Conservation (phyloP, 1,140 invertebrate species). For the Riptortus pedestris region DNA sequence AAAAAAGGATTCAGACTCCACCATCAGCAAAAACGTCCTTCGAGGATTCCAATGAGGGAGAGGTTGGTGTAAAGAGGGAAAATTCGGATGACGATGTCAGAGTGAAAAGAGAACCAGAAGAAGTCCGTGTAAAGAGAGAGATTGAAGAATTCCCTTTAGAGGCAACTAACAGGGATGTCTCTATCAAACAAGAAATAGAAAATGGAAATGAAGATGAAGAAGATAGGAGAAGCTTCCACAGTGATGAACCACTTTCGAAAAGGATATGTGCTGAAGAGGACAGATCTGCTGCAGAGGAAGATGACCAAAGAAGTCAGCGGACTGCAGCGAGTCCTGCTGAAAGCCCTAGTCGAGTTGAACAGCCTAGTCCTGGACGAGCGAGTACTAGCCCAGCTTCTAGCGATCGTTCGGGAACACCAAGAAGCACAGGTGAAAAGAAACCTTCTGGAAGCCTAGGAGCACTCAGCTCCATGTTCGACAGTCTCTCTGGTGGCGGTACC, state of each 20-base stretch:
- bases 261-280: slow-evolving; percentile 18
- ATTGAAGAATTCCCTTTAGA: slow-evolving; percentile 35
- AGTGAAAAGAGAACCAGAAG: slow-evolving; percentile 29
- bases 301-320: slow-evolving; percentile 35
- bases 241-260: slow-evolving; percentile 36
- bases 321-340: slow-evolving; percentile 31
- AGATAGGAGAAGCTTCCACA: slow-evolving; percentile 41
- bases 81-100: slow-evolving; percentile 41
- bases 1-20: slow-evolving; percentile 47
- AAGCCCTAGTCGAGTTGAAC: slow-evolving; percentile 42
- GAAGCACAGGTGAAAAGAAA: slow-evolving; percentile 57
- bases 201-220: slow-evolving; percentile 44
- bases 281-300: slow-evolving; percentile 38
- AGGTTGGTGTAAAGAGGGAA: slow-evolving; percentile 46
- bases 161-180: background rate
- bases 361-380: slow-evolving; percentile 50
- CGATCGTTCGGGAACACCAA: slow-evolving; percentile 58
- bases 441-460: slow-evolving; percentile 63
- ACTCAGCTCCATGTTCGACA: slow-evolving; percentile 82
- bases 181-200: slow-evolving; percentile 44
- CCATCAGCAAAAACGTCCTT: slow-evolving; percentile 37
- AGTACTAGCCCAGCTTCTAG: slow-evolving; percentile 56
- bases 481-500: slow-evolving; percentile 48
- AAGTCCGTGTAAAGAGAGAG: slow-evolving; percentile 46
- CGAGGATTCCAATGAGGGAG: slow-evolving; percentile 33